A percentile compares a stretch with the other conserved stretches of the same genome.
These are phyloP conservation scores for Tiliacea citrago DNA, from an alignment of 2,888 invertebrate genomes.

Conservation along the genomic window DNA sequence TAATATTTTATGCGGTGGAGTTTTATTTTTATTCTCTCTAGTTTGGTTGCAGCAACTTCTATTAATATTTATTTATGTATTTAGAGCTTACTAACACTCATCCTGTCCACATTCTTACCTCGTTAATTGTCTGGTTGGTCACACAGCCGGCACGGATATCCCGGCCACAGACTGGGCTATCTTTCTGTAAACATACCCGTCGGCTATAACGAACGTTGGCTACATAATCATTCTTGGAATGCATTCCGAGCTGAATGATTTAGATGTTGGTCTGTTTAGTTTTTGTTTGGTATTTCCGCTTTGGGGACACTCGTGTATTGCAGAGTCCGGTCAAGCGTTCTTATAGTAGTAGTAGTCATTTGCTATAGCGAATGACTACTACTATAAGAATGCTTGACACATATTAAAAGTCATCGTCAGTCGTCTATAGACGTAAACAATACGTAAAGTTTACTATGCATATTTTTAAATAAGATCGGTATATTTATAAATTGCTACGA, in stretches of 20 bases:
- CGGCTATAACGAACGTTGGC: constrained; percentile 22
- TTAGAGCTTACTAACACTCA: not conserved
- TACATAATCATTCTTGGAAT: constrained; percentile 49
- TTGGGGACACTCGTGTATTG: not conserved
- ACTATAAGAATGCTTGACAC: too few species aligned
- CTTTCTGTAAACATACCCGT: constrained; percentile 27
- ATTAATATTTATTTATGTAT: constrained; percentile 4
- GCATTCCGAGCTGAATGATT: constrained; percentile 56
- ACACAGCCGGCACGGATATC: constrained; percentile 5
- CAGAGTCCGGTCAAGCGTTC: not conserved
- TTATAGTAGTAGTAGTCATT: not conserved
- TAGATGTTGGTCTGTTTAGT: constrained; percentile 36
- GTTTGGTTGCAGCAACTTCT: constrained; percentile 12
- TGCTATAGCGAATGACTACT: too few species aligned
- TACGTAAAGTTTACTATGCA: too few species aligned
- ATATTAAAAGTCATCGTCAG: too few species aligned
- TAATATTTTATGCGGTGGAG: constrained; percentile 1
- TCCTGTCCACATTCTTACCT: constrained; percentile 18
- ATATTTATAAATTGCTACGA: not conserved
- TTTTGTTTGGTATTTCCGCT: constrained; percentile 40
- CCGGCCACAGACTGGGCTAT: constrained; percentile 20
- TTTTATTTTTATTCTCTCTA: not conserved
- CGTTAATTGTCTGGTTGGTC: not conserved
- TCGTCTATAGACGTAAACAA: not conserved
- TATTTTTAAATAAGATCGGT: not conserved